Conservation (phyloP, 2,797 vertebrate genomes). For the Simalia tracyae region DNA sequence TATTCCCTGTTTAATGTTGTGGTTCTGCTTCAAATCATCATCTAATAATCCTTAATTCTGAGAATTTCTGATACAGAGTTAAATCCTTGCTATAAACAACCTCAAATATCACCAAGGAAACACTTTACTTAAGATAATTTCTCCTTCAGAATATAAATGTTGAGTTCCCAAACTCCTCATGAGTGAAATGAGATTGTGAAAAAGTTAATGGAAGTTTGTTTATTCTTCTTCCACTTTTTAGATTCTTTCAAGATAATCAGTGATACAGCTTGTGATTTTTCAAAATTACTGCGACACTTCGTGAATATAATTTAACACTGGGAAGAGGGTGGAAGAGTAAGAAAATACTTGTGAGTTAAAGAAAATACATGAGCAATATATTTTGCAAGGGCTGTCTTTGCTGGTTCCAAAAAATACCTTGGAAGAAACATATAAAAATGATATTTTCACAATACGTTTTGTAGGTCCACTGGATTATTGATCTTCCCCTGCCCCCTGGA, state of each 20-base stretch:
- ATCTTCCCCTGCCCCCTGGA: conserved; percentile 49
- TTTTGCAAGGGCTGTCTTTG: conserved; percentile 41
- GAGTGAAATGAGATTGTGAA: conserved; percentile 70
- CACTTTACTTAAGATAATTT: conserved; percentile 48
- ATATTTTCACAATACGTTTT: conserved; percentile 53
- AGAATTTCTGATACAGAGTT: not conserved
- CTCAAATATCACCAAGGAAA: conserved; percentile 52
- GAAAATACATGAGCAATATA: conserved; percentile 31
- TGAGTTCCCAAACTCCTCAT: conserved; percentile 65
- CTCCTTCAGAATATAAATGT: conserved; percentile 55
- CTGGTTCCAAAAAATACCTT: conserved; percentile 25
- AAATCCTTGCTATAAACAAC: conserved; percentile 59
- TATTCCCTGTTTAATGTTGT: not conserved
- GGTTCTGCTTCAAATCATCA: not conserved
- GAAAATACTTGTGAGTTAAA: not conserved
- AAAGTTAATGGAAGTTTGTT: conserved; percentile 57
- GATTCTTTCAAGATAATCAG: conserved; percentile 44
- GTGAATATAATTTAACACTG: conserved; percentile 47
- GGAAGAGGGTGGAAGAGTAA: not conserved
- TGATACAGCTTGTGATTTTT: conserved; percentile 58
- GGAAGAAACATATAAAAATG: conserved; percentile 49
- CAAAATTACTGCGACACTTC: conserved; percentile 43
- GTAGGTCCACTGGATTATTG: conserved; percentile 63
- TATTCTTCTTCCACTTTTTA: not conserved
- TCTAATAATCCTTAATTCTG: not conserved